Conservation (phyloP, 2,113 vertebrate species). For the Pluvianellus socialis region DNA sequence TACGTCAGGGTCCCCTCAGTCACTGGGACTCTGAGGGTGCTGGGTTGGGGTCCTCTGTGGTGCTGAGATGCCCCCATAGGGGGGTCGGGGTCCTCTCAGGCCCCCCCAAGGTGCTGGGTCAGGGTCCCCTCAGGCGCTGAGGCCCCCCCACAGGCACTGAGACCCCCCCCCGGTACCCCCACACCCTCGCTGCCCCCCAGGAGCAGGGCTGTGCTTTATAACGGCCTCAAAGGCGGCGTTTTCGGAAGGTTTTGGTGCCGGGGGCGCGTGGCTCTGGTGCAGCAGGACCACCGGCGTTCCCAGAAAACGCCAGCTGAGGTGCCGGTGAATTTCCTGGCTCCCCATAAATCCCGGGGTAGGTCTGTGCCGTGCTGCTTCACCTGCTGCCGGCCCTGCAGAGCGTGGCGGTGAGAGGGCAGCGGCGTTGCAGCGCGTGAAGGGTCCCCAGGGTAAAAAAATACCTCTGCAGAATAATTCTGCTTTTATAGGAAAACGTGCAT, state of each 20-base stretch:
- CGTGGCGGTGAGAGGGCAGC: fast-evolving
- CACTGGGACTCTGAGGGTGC: no score
- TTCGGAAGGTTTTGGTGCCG: fast-evolving
- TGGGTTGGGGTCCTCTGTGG: no score
- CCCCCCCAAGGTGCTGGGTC: no score
- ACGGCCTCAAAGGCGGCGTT: fast-evolving
- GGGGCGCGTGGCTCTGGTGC: fast-evolving
- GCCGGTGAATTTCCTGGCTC: fast-evolving
- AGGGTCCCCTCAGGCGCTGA: no score
- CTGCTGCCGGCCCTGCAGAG: no score
- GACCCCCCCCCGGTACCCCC: no score
- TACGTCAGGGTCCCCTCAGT: no score
- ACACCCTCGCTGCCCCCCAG: background rate
- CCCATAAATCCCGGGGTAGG: background rate
- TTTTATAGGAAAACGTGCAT: background rate
- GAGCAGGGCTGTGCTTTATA: fast-evolving
- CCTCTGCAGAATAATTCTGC: fast-evolving
- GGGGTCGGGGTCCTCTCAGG: no score
- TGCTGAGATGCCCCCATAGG: no score
- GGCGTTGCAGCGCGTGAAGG: no score
- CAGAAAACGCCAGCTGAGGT: fast-evolving
- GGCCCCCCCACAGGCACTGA: no score
- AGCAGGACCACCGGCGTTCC: background rate
- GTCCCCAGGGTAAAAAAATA: background rate
- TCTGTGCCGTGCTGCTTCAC: background rate